phyloP scores from a whole-genome alignment of 2,113 vertebrate species.

The Theropithecus gelada region DNA sequence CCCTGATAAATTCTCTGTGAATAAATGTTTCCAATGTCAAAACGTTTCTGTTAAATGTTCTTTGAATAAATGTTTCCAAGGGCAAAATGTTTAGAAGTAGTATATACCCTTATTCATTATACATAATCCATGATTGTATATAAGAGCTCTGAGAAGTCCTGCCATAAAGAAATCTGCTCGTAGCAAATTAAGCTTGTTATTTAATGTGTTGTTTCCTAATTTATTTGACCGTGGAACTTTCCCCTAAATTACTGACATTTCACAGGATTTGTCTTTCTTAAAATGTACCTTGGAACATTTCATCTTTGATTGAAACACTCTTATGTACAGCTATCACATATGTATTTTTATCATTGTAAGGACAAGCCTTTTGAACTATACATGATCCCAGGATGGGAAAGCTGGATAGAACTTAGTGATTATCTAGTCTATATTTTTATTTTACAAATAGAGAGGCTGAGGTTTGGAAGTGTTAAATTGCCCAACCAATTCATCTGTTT shows the following conservation, averaged over 20 bases:
- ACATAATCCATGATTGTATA: neutral
- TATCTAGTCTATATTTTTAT: neutral
- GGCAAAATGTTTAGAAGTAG: neutral
- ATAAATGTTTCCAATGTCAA: neutral
- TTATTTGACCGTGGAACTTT: neutral
- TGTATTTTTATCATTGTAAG: slow-evolving; percentile 7
- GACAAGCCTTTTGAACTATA: neutral
- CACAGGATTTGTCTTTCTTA: neutral
- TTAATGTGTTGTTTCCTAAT: slow-evolving; percentile 25
- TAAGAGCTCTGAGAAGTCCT: neutral
- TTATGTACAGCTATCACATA: neutral
- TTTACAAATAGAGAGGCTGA: slow-evolving; percentile 18
- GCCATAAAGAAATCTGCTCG: neutral
- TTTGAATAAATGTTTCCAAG: slow-evolving; percentile 29
- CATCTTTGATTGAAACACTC: neutral
- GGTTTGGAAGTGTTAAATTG: neutral
- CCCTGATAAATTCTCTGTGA: neutral
- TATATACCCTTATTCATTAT: neutral
- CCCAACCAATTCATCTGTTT: neutral
- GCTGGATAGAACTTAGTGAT: neutral
- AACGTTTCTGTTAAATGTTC: neutral
- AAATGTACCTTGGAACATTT: neutral
- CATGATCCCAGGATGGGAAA: neutral
- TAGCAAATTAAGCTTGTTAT: neutral
- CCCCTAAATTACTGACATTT: neutral